Base-by-base conservation (phyloP, 2,797 vertebrate species). In the Pelochelys cantorii region DNA sequence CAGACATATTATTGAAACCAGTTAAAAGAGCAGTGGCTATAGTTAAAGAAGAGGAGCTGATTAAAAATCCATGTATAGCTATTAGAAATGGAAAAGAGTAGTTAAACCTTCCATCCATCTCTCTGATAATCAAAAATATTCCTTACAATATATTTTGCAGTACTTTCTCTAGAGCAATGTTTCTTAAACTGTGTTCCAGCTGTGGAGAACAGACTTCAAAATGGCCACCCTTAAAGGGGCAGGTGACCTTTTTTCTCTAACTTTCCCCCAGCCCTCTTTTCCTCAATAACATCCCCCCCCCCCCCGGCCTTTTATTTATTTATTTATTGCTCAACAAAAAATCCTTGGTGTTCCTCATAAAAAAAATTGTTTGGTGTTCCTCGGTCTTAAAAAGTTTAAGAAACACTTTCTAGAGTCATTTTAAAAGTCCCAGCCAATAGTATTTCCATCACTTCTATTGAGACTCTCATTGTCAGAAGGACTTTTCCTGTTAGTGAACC, bases 201-300 rank as follows among this genome's bases (percentile, higher is more conserved):
- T 8, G 2, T 8, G 8, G 42, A 48, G 42, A 48, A 48, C 42
- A 48, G 42, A 48, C 7, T 48, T 48, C 42, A 48, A 48, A 48
- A 48, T 48, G 42, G 42, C 42, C 42, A 48, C 8, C 42, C 8
- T 48, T 48, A 48, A 48, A 48, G 42, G 42, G 42, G 42, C 42
- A 48, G 42, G 42, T 48, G 42, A 8, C 42, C 42, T 8, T 48
- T 48, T 8, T 48, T 48, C 42, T 48, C 42, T 48, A 48, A 48
- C 42, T 48, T 48, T 5, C 42, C 42, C 42, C 42, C 7, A 6
- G 42, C 42, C 42, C 42, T 42, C 7, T 42, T 42, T 42, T 42
- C 42, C 6, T 7, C 5, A 7, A 2, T 5, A 42, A 37, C 37
- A n/a, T n/a, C n/a, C n/a, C n/a, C n/a, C n/a, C n/a, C n/a, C n/a